Evolutionary conservation across 2,888 invertebrate species (phyloP), one percentile per base, ranked within the genome.

Genomic region (Troides oblongomaculatus): DNA sequence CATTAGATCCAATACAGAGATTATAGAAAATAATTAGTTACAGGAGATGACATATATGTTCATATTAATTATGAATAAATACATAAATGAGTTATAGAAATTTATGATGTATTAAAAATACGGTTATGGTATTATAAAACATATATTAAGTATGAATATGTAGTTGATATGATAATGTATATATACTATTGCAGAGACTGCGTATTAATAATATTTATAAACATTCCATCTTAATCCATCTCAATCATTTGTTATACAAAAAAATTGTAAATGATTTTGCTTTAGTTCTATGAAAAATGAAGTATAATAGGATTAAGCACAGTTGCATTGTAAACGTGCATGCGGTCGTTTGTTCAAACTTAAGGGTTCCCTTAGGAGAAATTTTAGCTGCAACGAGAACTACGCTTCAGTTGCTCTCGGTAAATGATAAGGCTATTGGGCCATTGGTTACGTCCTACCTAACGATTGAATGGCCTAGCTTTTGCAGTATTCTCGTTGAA

Each of bases 391-490:
- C 74, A 71, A 58, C 58, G 66, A 72, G 69, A 72, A 60, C 58
- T 59, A 46, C 70, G 75, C 74, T 74, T 75, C 76, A 76, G 74
- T 73, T 73, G 68, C 66, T 74, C 61, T 46, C 73, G 71, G 74
- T 72, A 70, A 76, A 75, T 76, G 75, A 76, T 75, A 74, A 76
- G 75, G 71, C 74, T 75, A 75, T 77, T 80, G 81, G 82, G 85
- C 86, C 88, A 87, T 86, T 86, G 86, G 82, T 84, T 84, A 81
- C 79, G 81, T 81, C 80, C 82, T 77, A 76, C 77, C 75, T 77
- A 77, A 80, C 82, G 82, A 89, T 89, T 88, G 88, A 87, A 89
- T 87, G 88, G 88, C 86, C 87, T 87, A 89, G 76, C 80, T 73
- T 72, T 69, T 72, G 71, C 82, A 83, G 84, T 80, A 80, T 77